Evolutionary conservation across 1,140 invertebrate species (phyloP), one percentile per base, ranked within the genome.

Genomic region (Drosophila dunni): DNA sequence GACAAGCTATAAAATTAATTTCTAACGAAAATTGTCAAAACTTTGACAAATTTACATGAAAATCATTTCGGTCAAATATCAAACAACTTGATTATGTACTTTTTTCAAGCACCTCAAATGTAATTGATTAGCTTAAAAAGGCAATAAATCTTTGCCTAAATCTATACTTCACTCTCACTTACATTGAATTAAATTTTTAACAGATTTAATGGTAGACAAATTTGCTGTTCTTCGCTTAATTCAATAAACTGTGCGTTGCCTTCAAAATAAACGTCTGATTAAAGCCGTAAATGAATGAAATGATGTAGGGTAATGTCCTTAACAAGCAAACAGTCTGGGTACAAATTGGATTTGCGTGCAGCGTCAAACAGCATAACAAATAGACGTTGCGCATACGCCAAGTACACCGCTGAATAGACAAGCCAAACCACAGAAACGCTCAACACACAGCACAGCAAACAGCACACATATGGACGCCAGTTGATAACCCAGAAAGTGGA

Each of bases 341-440:
- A 70, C 82, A 86, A 88, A 86, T 86, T 88, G 79, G 83, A 89
- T 86, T 86, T 88, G 79, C 72, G 64, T 71, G 44, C 69, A 72
- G 53, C 65, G 67, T 71, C 75, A 83, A 83, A 88, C 72, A 83
- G 83, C 83, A 86, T 89, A 83, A 80, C 83, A 86, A 86, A 86
- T 86, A 86, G 76, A 82, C 72, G 83, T 74, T 74, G 83, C 83
- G 72, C 84, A 74, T 88, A 60, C 81, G 81, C 65, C 68, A 71
- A 70, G 79, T 81, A 62, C 15, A 62, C 36, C 46, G 11, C 50
- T 33, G 29, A 38, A 65, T 57, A 68, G 70, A 77, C 65, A 67
- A 63, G 70, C 13, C 54, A 53, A 70, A 63, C 60, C 51, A 36
- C 53, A 74, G 42, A 46, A 34, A 66, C 68, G 76, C 79, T 29